Base-by-base conservation (phyloP, 2,797 vertebrate species). In the Bradypus variegatus region DNA sequence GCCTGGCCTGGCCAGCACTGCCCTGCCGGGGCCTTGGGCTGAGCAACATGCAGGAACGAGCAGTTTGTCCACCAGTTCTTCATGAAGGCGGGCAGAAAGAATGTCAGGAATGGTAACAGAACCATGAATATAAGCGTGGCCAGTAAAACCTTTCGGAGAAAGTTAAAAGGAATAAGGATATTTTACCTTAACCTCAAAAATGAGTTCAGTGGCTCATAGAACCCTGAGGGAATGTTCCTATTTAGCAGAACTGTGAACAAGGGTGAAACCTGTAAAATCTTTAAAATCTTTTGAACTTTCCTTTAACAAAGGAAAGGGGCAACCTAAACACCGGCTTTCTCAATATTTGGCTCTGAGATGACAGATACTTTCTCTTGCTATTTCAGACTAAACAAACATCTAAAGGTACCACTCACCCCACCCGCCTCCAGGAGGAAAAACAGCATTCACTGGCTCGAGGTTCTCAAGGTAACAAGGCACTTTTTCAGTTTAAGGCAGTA, bases 231-330 rank as follows among this genome's bases (percentile, higher is more conserved):
- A 55, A 19, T 1, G 5, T 62, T 45, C 48, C 76, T 6, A 4
- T 3, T 58, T 2, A 55, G 38, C 16, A 36, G n/a, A 53, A 13
- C 72, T 67, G 50, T 8, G 15, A 79, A 11, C 16, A 2, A 70
- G 2, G 8, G 33, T 60, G 8, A 25, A 5, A 16, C 41, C 65
- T 41, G 31, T 36, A 5, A 29, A 7, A 27, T 29, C 65, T 12
- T 6, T 50, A 12, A 11, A 50, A 50, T 14, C 41, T 31, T 60
- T 19, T 11, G 6, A 90, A 21, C 9, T 21, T 0, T 4, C 2
- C 69, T 55, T 14, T 16, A 70, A 58, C 3, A 72, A 15, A 84
- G 90, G 50, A 13, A 3, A 38, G 4, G 27, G 60, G 70, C 14
- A 29, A n/a, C 25, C 33, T 14, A 45, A 19, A 55, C 10, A 50